Evolutionary conservation across 1,140 invertebrate species (phyloP).

Genomic region (Heliconius hermathena): DNA sequence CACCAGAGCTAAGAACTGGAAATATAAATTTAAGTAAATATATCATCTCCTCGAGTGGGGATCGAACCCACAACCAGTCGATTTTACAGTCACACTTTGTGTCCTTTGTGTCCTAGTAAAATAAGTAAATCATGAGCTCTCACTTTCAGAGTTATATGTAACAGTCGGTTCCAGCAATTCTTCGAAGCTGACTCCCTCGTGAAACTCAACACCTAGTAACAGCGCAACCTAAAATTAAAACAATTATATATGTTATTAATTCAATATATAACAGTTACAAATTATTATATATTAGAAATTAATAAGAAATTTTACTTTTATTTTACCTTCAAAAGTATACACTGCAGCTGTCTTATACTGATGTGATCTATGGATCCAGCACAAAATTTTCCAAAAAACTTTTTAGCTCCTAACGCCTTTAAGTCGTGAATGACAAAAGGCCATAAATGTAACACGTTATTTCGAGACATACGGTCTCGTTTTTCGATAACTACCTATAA

Average conservation of each 20-base stretch:
- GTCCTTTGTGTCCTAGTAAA: not conserved
- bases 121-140: conserved; percentile 62
- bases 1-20: no score
- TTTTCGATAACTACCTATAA: conserved; percentile 92
- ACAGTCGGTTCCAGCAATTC: conserved; percentile 90
- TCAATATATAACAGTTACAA: not conserved
- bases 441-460: conserved; percentile 99
- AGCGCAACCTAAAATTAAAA: conserved; percentile 85
- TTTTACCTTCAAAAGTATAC: conserved; percentile 93
- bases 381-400: conserved; percentile 99
- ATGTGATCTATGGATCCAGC: conserved; percentile 99
- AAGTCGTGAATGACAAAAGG: conserved; percentile 99
- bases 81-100: no score
- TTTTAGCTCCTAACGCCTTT: conserved; percentile 96
- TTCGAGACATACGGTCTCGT: conserved; percentile 94
- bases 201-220: conserved; percentile 97
- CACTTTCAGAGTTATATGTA: conserved; percentile 86
- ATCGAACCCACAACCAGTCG: no score
- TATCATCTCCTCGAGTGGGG: no score
- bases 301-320: not conserved
- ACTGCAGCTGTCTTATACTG: conserved; percentile 97
- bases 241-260: not conserved
- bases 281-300: not conserved
- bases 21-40: no score
- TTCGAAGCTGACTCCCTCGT: conserved; percentile 96